phyloP scores from a whole-genome alignment of 2,113 vertebrate genomes.

The Enhydra lutris region DNA sequence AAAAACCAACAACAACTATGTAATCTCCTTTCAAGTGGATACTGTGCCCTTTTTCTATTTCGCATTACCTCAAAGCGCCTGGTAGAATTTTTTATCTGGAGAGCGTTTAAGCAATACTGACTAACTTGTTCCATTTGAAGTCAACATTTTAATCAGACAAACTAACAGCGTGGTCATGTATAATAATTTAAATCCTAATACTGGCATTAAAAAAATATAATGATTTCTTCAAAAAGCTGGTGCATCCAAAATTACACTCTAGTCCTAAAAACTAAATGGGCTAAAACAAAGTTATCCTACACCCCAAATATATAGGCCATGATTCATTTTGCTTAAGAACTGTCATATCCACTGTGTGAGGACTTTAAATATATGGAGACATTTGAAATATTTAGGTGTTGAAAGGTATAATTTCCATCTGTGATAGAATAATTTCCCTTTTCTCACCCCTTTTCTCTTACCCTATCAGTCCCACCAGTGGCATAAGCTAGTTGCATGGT shows the following conservation, averaged over 20 bases:
- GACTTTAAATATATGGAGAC: not conserved
- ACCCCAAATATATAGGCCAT: not conserved
- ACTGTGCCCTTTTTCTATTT: not conserved
- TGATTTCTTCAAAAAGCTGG: slow-evolving; percentile 20
- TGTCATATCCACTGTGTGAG: not conserved
- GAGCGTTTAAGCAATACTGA: not conserved
- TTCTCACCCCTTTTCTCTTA: not conserved
- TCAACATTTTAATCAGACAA: slow-evolving; percentile 1
- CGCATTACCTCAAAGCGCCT: not conserved
- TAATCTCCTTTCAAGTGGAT: not conserved
- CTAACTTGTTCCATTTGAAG: not conserved
- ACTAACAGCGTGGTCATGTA: not conserved
- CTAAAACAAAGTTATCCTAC: not conserved
- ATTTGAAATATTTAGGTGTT: not conserved
- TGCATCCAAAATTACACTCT: not conserved
- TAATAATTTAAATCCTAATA: not conserved
- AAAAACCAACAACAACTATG: not conserved
- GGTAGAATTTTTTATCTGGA: not conserved
- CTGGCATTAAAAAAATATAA: not conserved
- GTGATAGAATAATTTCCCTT: not conserved
- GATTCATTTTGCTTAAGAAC: slow-evolving; percentile 3
- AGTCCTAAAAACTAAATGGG: not conserved
- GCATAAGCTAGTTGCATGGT: not conserved
- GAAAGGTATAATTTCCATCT: not conserved
- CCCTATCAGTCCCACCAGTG: not conserved